These are phyloP conservation scores for Polypedilum pembai DNA, from an alignment of 1,140 invertebrate genomes.

Conservation along the genomic window DNA sequence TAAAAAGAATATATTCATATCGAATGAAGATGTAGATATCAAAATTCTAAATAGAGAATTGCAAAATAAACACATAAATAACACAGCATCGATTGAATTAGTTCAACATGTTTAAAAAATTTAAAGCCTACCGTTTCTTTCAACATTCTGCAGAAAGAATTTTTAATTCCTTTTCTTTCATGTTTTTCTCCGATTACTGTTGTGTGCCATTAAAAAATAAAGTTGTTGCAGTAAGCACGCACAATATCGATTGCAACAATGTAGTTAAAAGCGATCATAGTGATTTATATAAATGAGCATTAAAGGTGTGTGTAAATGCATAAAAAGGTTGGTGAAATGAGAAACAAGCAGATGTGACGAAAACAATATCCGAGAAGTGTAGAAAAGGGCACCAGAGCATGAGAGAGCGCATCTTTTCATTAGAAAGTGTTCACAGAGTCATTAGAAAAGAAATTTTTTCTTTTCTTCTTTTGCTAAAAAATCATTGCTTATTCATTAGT, in stretches of 20 bases:
- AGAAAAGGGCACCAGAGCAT: too few relatives aligned
- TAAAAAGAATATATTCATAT: too few relatives aligned
- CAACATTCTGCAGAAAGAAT: background rate
- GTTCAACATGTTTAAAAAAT: slow-evolving; percentile 1
- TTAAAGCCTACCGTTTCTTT: background rate
- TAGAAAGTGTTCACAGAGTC: background rate
- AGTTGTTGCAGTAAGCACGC: background rate
- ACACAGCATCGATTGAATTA: slow-evolving; percentile 17
- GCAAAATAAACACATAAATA: background rate
- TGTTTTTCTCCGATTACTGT: background rate
- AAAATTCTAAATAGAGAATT: background rate
- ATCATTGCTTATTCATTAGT: background rate
- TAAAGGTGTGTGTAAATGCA: background rate
- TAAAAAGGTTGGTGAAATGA: too few relatives aligned
- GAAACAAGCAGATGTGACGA: too few relatives aligned
- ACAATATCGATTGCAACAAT: slow-evolving; percentile 18
- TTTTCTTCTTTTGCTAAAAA: background rate
- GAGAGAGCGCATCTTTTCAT: too few relatives aligned
- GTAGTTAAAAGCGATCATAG: background rate
- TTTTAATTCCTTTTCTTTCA: background rate
- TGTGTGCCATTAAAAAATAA: background rate
- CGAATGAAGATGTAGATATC: too few relatives aligned
- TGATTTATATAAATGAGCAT: background rate
- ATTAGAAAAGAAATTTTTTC: background rate
- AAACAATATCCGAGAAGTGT: too few relatives aligned